Percentiles rank a stretch among this genome's conserved stretches.
These are phyloP conservation scores for Drosophila willistoni DNA, from an alignment of 1,140 invertebrate species.

Conservation along the genomic window DNA sequence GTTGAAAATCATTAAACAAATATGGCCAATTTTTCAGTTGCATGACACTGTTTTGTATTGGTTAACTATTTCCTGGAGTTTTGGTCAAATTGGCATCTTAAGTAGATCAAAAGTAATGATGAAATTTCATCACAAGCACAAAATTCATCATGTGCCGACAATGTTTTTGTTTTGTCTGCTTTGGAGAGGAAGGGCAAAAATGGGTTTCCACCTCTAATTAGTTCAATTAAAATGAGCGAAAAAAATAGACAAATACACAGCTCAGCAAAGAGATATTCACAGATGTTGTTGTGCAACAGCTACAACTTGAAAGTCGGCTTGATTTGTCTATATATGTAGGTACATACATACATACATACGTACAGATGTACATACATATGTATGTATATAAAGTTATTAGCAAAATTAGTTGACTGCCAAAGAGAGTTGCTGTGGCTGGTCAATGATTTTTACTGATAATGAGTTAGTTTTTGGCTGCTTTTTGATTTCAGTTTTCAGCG, in stretches of 20 bases:
- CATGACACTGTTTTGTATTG: too few species aligned
- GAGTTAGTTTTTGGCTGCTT: constrained; percentile 28
- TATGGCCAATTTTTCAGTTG: too few species aligned
- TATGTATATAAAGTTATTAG: constrained; percentile 1
- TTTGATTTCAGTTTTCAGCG: constrained; percentile 19
- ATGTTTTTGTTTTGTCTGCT: not conserved
- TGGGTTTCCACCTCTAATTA: constrained; percentile 64
- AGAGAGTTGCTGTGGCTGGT: constrained; percentile 20
- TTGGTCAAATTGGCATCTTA: too few species aligned
- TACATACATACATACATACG: constrained; percentile 14
- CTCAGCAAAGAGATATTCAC: not conserved
- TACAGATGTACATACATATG: too few species aligned
- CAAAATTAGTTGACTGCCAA: constrained; percentile 13
- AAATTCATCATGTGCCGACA: too few species aligned
- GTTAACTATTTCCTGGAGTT: too few species aligned
- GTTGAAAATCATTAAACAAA: too few species aligned
- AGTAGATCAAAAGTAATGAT: not conserved
- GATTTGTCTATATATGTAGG: not conserved
- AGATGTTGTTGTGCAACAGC: constrained; percentile 41
- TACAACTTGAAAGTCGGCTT: not conserved
- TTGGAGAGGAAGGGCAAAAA: constrained; percentile 53
- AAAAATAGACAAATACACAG: not conserved
- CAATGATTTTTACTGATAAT: constrained; percentile 52
- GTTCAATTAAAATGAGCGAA: constrained; percentile 60
- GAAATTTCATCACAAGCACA: constrained; percentile 25